Evolutionary conservation across 2,888 invertebrate species (phyloP).

Genomic region (Diogma glabrata): DNA sequence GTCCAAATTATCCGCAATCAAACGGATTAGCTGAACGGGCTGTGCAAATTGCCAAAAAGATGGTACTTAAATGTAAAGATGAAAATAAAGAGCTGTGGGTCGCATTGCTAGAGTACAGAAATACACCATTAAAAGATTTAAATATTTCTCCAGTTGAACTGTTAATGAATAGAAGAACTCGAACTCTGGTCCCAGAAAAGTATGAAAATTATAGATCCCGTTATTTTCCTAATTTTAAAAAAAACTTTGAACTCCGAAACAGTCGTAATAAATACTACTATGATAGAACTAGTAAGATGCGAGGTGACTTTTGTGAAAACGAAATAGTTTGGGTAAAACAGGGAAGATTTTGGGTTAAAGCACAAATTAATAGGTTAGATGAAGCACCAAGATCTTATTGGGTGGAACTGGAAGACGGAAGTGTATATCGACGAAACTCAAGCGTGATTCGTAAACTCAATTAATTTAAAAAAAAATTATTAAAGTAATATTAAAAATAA

Average conservation of each 20-base stretch:
- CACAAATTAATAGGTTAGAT: not conserved
- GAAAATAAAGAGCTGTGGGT: constrained; percentile 16
- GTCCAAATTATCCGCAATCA: too few relatives aligned
- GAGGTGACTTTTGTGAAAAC: constrained; percentile 10
- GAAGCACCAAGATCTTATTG: not conserved
- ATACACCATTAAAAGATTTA: constrained; percentile 14
- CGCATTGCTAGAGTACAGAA: constrained; percentile 17
- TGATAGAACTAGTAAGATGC: constrained; percentile 10
- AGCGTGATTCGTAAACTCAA: too few relatives aligned
- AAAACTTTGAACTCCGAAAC: constrained; percentile 12
- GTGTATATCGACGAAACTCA: not conserved
- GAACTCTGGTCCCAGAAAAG: constrained; percentile 16
- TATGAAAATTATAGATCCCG: constrained; percentile 12
- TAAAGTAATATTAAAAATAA: too few relatives aligned
- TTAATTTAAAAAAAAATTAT: too few relatives aligned
- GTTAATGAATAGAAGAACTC: constrained; percentile 17
- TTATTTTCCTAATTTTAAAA: not conserved
- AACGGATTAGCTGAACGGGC: too few relatives aligned
- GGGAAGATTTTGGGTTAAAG: constrained; percentile 10
- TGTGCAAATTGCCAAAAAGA: too few relatives aligned
- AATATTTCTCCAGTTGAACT: constrained; percentile 15
- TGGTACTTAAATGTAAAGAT: too few relatives aligned
- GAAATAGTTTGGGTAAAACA: constrained; percentile 15
- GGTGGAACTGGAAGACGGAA: not conserved
- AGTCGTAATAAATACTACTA: constrained; percentile 15